Evolutionary conservation across 2,888 invertebrate genomes (phyloP).

Genomic region (Rhingia campestris): DNA sequence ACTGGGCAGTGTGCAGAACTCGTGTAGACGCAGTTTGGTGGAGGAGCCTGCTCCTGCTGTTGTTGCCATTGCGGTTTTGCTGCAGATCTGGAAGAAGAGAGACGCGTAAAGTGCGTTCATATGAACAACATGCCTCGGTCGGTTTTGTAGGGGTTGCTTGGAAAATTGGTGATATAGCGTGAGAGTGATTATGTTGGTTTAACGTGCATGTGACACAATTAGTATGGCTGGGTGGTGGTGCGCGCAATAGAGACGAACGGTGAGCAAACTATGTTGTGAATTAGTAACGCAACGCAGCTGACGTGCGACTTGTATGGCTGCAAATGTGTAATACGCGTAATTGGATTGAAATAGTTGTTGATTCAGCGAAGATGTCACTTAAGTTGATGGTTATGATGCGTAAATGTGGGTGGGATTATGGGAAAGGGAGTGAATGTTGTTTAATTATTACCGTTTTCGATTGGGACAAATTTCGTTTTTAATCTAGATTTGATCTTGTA

Average conservation of each 20-base stretch:
- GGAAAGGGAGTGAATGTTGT: too few relatives aligned
- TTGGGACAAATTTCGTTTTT: too few relatives aligned
- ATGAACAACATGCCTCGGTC: constrained; percentile 9
- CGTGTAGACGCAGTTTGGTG: constrained; percentile 30
- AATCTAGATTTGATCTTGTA: too few relatives aligned
- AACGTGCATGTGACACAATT: constrained; percentile 33
- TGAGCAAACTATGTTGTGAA: constrained; percentile 1
- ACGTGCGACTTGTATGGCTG: constrained; percentile 4
- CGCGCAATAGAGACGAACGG: not conserved
- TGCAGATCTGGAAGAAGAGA: constrained; percentile 35
- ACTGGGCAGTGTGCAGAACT: constrained; percentile 54
- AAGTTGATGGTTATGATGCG: too few relatives aligned
- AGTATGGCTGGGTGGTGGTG: constrained; percentile 2
- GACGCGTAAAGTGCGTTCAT: constrained; percentile 41
- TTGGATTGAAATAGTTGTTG: not conserved
- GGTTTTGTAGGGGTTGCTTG: constrained; percentile 22
- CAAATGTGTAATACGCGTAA: not conserved
- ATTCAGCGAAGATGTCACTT: too few relatives aligned
- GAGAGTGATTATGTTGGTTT: constrained; percentile 30
- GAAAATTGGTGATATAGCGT: constrained; percentile 39
- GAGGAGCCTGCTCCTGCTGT: not conserved
- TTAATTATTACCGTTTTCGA: too few relatives aligned
- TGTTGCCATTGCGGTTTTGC: constrained; percentile 23
- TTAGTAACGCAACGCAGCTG: not conserved
- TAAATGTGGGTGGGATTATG: too few relatives aligned